phyloP scores from a whole-genome alignment of 64 coral and sea anemone genomes.

The Stylophora pistillata region DNA sequence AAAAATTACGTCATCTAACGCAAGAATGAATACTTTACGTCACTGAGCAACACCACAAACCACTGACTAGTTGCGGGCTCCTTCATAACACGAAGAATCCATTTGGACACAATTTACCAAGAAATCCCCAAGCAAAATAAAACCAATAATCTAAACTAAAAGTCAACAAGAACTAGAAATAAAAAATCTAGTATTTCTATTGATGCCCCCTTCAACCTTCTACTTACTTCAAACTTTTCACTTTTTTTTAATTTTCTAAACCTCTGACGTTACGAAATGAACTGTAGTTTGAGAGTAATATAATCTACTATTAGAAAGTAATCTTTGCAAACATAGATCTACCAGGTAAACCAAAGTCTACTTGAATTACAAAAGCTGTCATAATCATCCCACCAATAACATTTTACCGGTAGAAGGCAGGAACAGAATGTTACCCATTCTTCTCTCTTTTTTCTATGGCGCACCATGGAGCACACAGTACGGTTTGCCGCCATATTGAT shows the following conservation, averaged over 20 bases:
- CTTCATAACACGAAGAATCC: not conserved
- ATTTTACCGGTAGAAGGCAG: not conserved
- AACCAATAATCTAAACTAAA: not conserved
- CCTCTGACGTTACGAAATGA: not conserved
- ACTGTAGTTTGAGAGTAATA: not conserved
- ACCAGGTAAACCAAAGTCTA: not conserved
- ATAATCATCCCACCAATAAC: not conserved
- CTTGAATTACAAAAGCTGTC: not conserved
- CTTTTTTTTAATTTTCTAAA: not conserved
- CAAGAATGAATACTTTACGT: not conserved
- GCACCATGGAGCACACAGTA: conserved; percentile 83
- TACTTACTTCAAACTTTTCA: no score
- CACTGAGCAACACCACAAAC: not conserved
- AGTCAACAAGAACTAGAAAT: not conserved
- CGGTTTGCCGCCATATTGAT: conserved; percentile 86
- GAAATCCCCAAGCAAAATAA: not conserved
- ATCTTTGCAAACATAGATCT: not conserved
- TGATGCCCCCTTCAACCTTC: not conserved
- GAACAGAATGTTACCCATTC: not conserved
- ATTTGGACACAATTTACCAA: not conserved
- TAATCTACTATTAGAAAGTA: not conserved
- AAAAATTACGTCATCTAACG: not conserved
- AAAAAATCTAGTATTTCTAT: not conserved
- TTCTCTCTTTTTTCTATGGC: conserved; percentile 27
- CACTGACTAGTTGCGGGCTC: not conserved